Evolutionary conservation across 1,140 invertebrate genomes (phyloP), one percentile per base, ranked within the genome.

Genomic region (Leucophenga varia): DNA sequence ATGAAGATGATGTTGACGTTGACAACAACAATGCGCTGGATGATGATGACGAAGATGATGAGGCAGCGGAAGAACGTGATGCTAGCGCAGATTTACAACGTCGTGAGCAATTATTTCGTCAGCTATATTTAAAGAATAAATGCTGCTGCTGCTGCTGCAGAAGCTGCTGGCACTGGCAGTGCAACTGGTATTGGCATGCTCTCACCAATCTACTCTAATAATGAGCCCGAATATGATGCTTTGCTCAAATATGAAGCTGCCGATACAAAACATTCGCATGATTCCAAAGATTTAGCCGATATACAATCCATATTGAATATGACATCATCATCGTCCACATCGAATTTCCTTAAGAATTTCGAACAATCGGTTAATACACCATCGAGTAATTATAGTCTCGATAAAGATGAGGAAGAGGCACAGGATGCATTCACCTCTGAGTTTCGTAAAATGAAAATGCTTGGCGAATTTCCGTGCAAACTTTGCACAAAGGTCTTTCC

Each of bases 401-500:
- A 72, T 17, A 58, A 65, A 47, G 79, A 81, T 9, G 87, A 88
- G 44, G 88, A 91, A 65, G 89, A 90, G 65, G 81, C 84, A 1
- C 89, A 91, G 67, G 89, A 92, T 55, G 82, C 83, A 17, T 91
- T 90, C 55, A 86, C 86, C 1, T 82, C 84, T 1, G 87, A 90
- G 57, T 90, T 91, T 44, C 79, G 90, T 1, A 84, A 86, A 45
- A 91, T 92, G 90, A 93, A 93, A 63, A 60, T 90, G 14, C 84
- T 89, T 36, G 89, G 90, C 0, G 89, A 93, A 67, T 94, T 94
- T 60, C 90, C 91, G 1, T 96, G 93, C 69, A 81, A 91, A 48
- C 78, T 94, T 5, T 96, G 93, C 74, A 81, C 82, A 0, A 83
- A 86, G 0, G 83, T 91, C 2, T 95, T 93, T 57, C 89, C 90